Base-by-base conservation (phyloP, 2,888 invertebrate species). In the Oscheius sp. region DNA sequence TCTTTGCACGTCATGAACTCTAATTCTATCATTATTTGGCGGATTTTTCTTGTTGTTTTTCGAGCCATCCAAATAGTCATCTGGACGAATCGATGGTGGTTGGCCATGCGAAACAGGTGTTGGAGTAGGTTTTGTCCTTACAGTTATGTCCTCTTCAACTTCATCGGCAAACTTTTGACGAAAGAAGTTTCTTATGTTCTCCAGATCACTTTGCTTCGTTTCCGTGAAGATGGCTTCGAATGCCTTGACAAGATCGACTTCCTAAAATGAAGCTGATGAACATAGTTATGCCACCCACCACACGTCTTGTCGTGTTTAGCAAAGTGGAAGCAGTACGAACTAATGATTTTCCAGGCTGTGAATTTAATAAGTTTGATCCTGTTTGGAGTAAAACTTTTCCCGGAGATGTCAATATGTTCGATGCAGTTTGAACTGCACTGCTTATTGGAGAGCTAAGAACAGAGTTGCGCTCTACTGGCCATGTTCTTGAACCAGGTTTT, bases 81-180 rank as follows among this genome's bases (percentile, higher is more conserved):
- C 50, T 21, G 47, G 29, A 5, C 29, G 47, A 5, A 10, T 48
- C 7, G 42, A 42, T 5, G 42, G 42, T 21, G n/a, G n/a, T 48
- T 32, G n/a, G 2, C 48, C 33, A n/a, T 63, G 48, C 2, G 2
- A 5, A 35, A 33, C 37, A 60, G 60, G n/a, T 35, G n/a, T 13
- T 9, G 33, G 32, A 29, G n/a, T 11, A 3, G 3, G 21, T 29
- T 58, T 13, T 2, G 32, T 2, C 2, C 35, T 60, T 33, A n/a
- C 13, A 63, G n/a, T n/a, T n/a, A 11, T 35, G n/a, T 55, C 55
- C 4, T 35, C 37, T 11, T 37, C 55, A 5, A 55, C 68, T 35
- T 68, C 68, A 37, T 68, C 68, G 7, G 68, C 68, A 55, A 68
- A 68, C 21, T 68, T 68, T 37, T 68, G 68, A 9, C 59, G 58